Evolutionary conservation across 1,140 invertebrate genomes (phyloP), one percentile per base, ranked within the genome.

Genomic region (Laupala kohalensis): DNA sequence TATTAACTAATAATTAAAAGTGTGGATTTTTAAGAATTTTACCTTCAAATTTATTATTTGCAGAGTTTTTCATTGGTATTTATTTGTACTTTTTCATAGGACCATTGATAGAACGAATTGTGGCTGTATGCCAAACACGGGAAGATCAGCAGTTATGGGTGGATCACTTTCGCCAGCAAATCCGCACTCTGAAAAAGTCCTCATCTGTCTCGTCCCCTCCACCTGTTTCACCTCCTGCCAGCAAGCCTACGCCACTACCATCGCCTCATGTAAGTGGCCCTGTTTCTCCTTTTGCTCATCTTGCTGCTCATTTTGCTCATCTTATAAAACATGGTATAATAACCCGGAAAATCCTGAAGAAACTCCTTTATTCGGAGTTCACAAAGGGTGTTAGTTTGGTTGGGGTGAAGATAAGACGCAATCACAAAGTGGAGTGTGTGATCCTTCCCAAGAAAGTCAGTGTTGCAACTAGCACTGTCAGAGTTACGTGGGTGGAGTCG

Each of bases 71-170:
- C 53, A 13, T 13, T 63, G n/a, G n/a, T n/a, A 13, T 13, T 13
- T 13, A n/a, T n/a, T n/a, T 25, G 6, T 67, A 67, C n/a, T 72
- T 25, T 71, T 71, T 74, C 76, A 3, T 85, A 89, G 93, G 94
- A 69, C 89, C 92, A 23, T 89, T 95, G 85, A 95, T 96, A 75
- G 95, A 97, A 74, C 90, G 88, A 73, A 93, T 96, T 75, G 83
- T 92, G 6, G 94, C 95, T 4, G 84, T 93, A 6, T 97, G 94
- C 79, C 88, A 91, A 76, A 92, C 90, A 3, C 88, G 86, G 76
- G 89, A 91, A 70, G 93, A 96, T 75, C 92, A 92, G 69, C 88
- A 90, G 72, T 88, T 90, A 70, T 98, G 95, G 95, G 88, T 96
- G 27, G 90, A 93, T 70, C 81, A 92, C 64, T 81, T 96, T 5